Base-by-base conservation (phyloP, 2,888 invertebrate genomes). In the Sphaeridia pumilis region DNA sequence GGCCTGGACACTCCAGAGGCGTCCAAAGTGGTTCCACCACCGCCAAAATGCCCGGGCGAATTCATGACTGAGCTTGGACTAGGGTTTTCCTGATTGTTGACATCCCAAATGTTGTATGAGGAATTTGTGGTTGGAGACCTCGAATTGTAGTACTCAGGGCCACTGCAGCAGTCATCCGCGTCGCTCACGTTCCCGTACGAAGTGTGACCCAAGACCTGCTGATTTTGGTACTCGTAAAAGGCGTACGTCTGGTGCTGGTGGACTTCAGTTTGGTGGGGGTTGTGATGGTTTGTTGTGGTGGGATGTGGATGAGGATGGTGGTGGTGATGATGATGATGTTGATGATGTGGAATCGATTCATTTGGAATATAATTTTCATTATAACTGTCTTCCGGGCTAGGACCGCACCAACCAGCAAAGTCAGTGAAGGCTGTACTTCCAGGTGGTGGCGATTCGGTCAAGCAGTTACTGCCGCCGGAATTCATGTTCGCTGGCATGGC, bases 311-410 rank as follows among this genome's bases (percentile, higher is more conserved):
- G 46, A 14, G 25, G 27, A 10, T 24, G 46, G n/a, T n/a, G n/a
- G n/a, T n/a, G n/a, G 28, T 36, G 46, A 35, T 27, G 22, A n/a
- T n/a, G n/a, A n/a, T n/a, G n/a, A n/a, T n/a, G n/a, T n/a, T n/a
- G n/a, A 28, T 41, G 41, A 43, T 53, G 53, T 31, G 22, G n/a
- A 10, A 43, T 24, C 4, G 46, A 4, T 3, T 60, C 57, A 31
- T 53, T 56, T 36, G 58, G 60, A 20, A 58, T 51, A 21, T 55
- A 60, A 46, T 57, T 55, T 42, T 58, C 58, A 51, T 56, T 60
- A 36, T 58, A 60, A 43, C 57, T 58, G 31, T 60, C 60, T 24
- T 60, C 60, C 24, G 59, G 25, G 46, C 46, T 52, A 1, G 55
- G 56, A 27, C 49, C 54, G 50, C 58, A 58, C 60, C 60, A 60